Conservation (phyloP, 2,113 vertebrate species). For the Gobiocypris rarus region DNA sequence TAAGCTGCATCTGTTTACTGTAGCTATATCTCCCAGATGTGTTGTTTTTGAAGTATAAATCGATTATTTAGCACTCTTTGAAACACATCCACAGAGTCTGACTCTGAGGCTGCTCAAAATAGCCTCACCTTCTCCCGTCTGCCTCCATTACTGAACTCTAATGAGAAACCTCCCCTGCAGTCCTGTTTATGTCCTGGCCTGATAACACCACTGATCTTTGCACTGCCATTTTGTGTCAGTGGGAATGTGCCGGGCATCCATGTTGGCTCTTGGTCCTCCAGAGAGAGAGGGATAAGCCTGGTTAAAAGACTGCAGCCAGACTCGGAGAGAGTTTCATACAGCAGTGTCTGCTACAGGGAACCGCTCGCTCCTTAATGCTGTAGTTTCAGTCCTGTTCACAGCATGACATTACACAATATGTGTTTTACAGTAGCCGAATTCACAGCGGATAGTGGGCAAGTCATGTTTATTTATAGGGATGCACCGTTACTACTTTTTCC, state of each 20-base stretch:
- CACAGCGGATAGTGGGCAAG: neutral
- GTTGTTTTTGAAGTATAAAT: constrained; percentile 51
- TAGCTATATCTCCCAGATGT: constrained; percentile 15
- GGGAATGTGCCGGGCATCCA: constrained; percentile 54
- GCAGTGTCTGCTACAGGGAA: constrained; percentile 12
- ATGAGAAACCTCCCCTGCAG: constrained; percentile 36
- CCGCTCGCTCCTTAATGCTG: neutral
- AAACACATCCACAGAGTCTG: constrained; percentile 31
- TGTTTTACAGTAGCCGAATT: neutral
- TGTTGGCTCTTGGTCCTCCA: constrained; percentile 56
- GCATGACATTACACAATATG: neutral
- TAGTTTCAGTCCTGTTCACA: neutral
- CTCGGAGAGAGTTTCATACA: constrained; percentile 11
- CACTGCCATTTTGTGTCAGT: constrained; percentile 62
- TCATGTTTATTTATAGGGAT: too few species aligned
- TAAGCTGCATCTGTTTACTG: constrained; percentile 14
- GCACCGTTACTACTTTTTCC: too few species aligned
- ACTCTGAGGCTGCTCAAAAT: constrained; percentile 30
- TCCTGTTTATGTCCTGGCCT: constrained; percentile 53
- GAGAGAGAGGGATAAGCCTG: constrained; percentile 55
- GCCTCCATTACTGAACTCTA: constrained; percentile 34
- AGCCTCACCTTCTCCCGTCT: constrained; percentile 35
- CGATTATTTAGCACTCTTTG: constrained; percentile 50
- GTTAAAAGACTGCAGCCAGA: constrained; percentile 49
- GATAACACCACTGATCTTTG: constrained; percentile 59